Percentiles rank a stretch among this genome's conserved stretches.
Conservation (phyloP, 2,797 vertebrate genomes). For the Phoxinus dragarum region DNA sequence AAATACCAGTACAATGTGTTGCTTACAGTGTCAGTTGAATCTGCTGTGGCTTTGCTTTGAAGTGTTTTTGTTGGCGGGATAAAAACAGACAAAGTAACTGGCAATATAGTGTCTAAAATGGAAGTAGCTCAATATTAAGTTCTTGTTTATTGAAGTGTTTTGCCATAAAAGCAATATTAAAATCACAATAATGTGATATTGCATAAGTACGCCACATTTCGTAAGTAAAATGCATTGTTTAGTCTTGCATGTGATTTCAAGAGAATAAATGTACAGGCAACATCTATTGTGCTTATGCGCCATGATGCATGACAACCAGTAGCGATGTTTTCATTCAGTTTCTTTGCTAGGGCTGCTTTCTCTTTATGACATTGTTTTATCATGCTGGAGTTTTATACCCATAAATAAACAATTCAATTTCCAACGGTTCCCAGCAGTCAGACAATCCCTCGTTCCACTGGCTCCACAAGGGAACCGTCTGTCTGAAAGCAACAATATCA, state of each 20-base stretch:
- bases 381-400: slow-evolving; percentile 9
- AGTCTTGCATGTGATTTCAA: not conserved
- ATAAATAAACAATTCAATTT: slow-evolving; percentile 30
- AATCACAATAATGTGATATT: not conserved
- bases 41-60: not conserved
- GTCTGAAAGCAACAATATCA: slow-evolving; percentile 47
- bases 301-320: not conserved
- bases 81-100: not conserved
- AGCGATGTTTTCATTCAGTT: not conserved
- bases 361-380: slow-evolving; percentile 37
- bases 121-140: not conserved
- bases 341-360: not conserved
- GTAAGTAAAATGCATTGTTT: not conserved
- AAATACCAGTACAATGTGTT: not conserved
- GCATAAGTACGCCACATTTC: not conserved
- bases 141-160: not conserved
- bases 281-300: not conserved
- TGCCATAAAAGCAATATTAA: not conserved
- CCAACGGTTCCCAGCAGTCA: slow-evolving; percentile 20
- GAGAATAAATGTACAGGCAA: not conserved
- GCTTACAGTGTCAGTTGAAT: not conserved
- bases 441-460: slow-evolving; percentile 18
- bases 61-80: not conserved
- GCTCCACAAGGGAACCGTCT: slow-evolving; percentile 34
- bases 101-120: not conserved